A percentile compares a stretch with the other conserved stretches of the same genome.
Conservation (phyloP, 2,797 vertebrate species). For the Triplophysa bombifrons region DNA sequence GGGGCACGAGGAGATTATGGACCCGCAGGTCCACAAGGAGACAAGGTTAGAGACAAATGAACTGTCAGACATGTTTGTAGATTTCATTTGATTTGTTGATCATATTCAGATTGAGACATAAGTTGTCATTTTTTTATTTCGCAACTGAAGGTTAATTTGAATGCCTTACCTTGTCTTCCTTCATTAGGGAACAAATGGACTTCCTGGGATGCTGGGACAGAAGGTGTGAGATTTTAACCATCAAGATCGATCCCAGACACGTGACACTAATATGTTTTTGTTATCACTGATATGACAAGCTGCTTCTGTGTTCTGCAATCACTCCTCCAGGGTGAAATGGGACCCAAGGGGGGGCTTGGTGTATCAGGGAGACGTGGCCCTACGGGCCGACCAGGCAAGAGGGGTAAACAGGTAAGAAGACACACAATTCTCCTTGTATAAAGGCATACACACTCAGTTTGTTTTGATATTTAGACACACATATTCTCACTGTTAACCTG, state of each 20-base stretch:
- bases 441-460: not conserved
- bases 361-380: conserved; percentile 46
- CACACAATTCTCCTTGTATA: not conserved
- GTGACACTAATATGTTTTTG: conserved; percentile 14
- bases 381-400: conserved; percentile 51
- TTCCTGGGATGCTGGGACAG: conserved; percentile 50
- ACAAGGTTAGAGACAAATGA: conserved; percentile 36
- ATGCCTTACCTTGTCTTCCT: not conserved
- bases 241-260: not conserved
- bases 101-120: not conserved
- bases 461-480: conserved; percentile 17
- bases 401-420: conserved; percentile 53
- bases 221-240: conserved; percentile 43
- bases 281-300: conserved; percentile 3
- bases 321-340: conserved; percentile 50
- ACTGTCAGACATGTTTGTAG: not conserved
- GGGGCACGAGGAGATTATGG: conserved; percentile 47
- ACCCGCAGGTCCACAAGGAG: conserved; percentile 49
- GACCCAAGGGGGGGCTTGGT: conserved; percentile 48
- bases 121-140: not conserved
- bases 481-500: not conserved
- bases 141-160: not conserved
- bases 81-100: not conserved
- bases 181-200: conserved; percentile 51
- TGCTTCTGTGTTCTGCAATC: not conserved